These are phyloP conservation scores for Zapus hudsonius DNA, from an alignment of 2,113 vertebrate genomes.

Conservation along the genomic window DNA sequence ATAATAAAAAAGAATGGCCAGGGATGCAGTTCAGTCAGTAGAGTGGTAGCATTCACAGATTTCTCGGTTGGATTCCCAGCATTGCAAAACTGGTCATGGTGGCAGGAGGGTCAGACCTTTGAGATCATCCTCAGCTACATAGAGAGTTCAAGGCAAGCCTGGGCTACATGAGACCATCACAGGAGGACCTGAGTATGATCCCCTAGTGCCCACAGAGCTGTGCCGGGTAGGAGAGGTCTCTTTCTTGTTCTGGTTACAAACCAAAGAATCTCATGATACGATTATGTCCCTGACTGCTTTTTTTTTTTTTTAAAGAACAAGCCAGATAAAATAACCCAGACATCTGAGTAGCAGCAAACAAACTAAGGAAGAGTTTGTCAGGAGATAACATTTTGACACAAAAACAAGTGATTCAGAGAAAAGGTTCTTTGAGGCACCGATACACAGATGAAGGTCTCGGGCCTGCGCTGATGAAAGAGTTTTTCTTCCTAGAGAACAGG, in stretches of 20 bases:
- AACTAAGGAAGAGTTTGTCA: background rate
- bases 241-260: background rate
- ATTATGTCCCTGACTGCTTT: background rate
- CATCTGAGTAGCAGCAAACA: conserved; percentile 43
- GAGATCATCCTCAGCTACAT: no score
- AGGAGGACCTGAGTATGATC: no score
- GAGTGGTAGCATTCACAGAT: no score
- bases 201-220: no score
- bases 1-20: no score
- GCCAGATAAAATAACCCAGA: conserved; percentile 41
- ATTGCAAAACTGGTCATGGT: no score
- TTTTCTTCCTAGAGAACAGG: background rate
- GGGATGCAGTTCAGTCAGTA: no score
- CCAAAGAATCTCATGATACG: background rate
- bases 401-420: conserved; percentile 1
- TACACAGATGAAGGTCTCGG: background rate
- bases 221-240: background rate
- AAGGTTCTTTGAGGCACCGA: background rate
- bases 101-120: no score
- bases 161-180: no score
- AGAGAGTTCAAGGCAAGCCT: no score
- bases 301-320: conserved; percentile 26
- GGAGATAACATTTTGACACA: conserved; percentile 22
- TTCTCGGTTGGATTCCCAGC: no score
- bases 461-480: background rate